Conservation (phyloP, 2,113 vertebrate genomes). For the Clinocottus analis region DNA sequence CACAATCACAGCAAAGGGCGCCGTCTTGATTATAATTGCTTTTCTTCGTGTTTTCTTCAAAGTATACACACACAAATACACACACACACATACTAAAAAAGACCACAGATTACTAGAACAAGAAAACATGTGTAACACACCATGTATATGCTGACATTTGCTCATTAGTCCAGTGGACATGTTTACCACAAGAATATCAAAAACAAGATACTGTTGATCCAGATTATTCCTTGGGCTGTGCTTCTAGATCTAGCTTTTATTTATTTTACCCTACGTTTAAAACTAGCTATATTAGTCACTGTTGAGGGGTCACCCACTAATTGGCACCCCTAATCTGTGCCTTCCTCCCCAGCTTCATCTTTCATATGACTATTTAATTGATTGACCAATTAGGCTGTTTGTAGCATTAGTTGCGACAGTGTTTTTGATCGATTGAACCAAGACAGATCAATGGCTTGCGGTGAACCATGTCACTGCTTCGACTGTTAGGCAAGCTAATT, state of each 20-base stretch:
- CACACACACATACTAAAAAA: not conserved
- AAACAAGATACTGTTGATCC: not conserved
- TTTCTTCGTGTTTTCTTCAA: not conserved
- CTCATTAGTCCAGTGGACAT: not conserved
- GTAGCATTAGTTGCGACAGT: slow-evolving; percentile 20
- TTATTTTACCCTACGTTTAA: slow-evolving; percentile 10
- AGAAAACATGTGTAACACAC: not conserved
- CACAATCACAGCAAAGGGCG: slow-evolving; percentile 16
- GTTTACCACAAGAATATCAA: slow-evolving; percentile 13
- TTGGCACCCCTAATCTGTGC: slow-evolving; percentile 30
- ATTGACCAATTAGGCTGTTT: slow-evolving; percentile 49
- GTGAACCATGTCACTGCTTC: slow-evolving; percentile 35
- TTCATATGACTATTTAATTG: slow-evolving; percentile 28
- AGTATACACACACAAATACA: not conserved
- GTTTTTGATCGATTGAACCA: slow-evolving; percentile 39
- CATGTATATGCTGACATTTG: slow-evolving; percentile 8
- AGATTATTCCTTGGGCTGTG: not conserved
- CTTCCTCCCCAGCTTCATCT: not conserved
- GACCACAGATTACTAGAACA: not conserved
- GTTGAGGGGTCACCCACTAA: slow-evolving; percentile 44
- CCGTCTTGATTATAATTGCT: slow-evolving; percentile 13
- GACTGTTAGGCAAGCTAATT: slow-evolving; percentile 47
- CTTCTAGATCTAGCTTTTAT: slow-evolving; percentile 8
- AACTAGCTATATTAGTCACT: slow-evolving; percentile 30
- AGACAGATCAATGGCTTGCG: slow-evolving; percentile 21